phyloP scores from a whole-genome alignment of 2,888 invertebrate species.

The Cantharis lateralis region DNA sequence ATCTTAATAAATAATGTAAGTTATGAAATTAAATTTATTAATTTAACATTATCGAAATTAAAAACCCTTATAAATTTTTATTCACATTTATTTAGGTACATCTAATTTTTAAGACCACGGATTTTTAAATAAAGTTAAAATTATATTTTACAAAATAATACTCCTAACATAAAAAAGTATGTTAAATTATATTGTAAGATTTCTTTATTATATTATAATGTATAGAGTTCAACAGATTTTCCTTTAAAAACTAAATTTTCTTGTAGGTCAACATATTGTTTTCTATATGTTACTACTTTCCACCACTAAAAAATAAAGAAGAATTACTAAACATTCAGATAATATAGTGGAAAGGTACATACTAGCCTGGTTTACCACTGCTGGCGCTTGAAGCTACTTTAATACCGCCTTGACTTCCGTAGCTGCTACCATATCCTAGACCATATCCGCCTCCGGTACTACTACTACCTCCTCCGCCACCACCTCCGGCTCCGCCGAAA shows the following conservation, averaged over 20 bases:
- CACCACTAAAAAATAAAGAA: neutral
- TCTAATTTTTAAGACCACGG: too few relatives aligned
- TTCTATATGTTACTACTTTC: neutral
- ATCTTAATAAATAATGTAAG: too few relatives aligned
- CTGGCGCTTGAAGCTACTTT: neutral
- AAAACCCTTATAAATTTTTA: too few relatives aligned
- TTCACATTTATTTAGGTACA: too few relatives aligned
- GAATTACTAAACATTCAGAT: neutral
- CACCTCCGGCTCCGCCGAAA: neutral
- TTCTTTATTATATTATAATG: neutral
- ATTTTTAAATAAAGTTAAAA: too few relatives aligned
- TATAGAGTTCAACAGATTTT: neutral
- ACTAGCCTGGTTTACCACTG: constrained; percentile 4
- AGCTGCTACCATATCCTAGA: neutral
- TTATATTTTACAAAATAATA: too few relatives aligned
- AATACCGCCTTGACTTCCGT: constrained; percentile 7
- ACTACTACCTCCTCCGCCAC: neutral
- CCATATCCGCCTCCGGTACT: neutral
- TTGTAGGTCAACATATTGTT: neutral
- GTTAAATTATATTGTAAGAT: too few relatives aligned
- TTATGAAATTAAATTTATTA: too few relatives aligned
- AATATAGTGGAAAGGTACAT: neutral
- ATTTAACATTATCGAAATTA: too few relatives aligned
- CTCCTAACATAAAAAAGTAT: too few relatives aligned
- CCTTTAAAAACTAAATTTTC: neutral